phyloP scores from a whole-genome alignment of 2,113 vertebrate genomes.

The Myotis davidii region DNA sequence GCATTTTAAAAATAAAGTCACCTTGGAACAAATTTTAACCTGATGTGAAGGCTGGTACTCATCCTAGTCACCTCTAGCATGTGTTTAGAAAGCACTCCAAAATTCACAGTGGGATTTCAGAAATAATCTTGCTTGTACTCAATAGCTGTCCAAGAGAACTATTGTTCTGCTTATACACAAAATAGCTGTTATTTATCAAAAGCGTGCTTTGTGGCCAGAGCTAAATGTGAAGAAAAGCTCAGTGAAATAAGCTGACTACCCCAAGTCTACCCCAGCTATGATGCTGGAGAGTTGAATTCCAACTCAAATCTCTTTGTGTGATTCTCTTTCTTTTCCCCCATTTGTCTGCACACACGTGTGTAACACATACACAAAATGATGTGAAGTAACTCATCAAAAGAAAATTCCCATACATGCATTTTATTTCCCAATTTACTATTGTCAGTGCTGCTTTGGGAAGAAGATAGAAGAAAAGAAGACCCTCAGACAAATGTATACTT shows the following conservation, averaged over 20 bases:
- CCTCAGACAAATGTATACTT: constrained; percentile 48
- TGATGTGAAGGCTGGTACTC: not conserved
- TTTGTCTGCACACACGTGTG: too few relatives aligned
- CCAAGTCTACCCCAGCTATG: rapidly evolving
- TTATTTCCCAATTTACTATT: constrained; percentile 15
- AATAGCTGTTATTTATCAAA: not conserved
- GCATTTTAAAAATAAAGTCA: not conserved
- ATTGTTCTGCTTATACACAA: not conserved
- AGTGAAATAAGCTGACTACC: not conserved
- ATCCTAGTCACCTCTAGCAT: not conserved
- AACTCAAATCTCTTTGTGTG: not conserved
- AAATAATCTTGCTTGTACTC: not conserved
- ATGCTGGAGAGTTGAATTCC: rapidly evolving
- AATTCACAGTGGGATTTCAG: not conserved
- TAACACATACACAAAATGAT: not conserved
- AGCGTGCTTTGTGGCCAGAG: not conserved
- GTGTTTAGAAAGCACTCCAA: not conserved
- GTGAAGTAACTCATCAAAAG: not conserved
- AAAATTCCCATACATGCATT: not conserved
- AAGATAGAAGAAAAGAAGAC: not conserved
- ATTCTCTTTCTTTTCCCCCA: not conserved
- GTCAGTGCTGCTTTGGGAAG: not conserved
- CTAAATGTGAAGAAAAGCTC: not conserved
- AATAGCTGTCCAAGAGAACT: not conserved
- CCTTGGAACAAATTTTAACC: not conserved